Base-by-base conservation (phyloP, 2,888 invertebrate genomes). In the Eugnorisma glareosa region DNA sequence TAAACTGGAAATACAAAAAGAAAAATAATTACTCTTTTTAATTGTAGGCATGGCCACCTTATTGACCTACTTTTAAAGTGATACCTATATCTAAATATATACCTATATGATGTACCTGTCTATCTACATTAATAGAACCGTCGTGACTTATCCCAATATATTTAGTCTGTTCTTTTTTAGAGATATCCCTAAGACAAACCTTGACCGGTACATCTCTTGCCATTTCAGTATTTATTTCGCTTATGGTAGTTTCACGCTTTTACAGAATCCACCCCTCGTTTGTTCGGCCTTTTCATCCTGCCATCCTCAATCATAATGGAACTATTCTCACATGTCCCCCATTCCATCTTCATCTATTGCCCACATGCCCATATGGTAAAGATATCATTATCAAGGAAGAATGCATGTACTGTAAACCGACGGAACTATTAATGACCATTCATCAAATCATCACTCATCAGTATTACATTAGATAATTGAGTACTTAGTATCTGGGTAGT, bases 381-480 rank as follows among this genome's bases (percentile, higher is more conserved):
- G 11, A 59, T 18, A 68, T 77, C 6, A 48, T n/a, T 31, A 67
- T 43, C 35, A n/a, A 51, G 18, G 18, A 67, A 61, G 21, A 31
- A 35, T 79, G 3, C 0, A 64, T 43, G 48, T 40, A 48, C 51
- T 43, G 6, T 64, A 64, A 45, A 45, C 67, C 86, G 76, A 79
- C 85, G 83, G 83, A 86, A 80, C 81, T 81, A 75, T 77, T 31
- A 61, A 69, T 61, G 54, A 67, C 28, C 28, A 82, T 64, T 80
- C 51, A 73, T 83, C 66, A 82, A 35, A 69, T 61, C 48, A 67
- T 40, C n/a, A 82, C 64, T 81, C 51, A 73, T 83, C 67, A 81
- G 61, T 70, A 81, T 79, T 90, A 89, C 88, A 87, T 90, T 90
- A 89, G 79, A 86, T 84, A 88, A 88, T 88, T 84, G 77, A 88